These are phyloP conservation scores for Sesia bembeciformis DNA, from an alignment of 2,888 invertebrate species.

Conservation along the genomic window DNA sequence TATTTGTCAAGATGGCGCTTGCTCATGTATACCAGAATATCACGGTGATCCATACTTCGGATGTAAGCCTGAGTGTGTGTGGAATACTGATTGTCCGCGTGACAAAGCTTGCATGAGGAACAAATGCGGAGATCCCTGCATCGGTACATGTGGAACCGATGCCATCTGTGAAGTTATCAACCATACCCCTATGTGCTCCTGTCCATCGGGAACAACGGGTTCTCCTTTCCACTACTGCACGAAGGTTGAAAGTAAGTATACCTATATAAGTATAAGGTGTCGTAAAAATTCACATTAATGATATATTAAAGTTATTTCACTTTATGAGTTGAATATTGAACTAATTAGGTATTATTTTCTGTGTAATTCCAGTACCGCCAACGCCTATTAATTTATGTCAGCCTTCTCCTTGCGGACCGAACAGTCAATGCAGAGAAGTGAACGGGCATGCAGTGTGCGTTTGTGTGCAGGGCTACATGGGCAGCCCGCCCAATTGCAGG, in stretches of 20 bases:
- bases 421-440: conserved; percentile 80
- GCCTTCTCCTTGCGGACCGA: conserved; percentile 78
- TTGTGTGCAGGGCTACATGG: conserved; percentile 79
- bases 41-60: conserved; percentile 82
- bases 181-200: conserved; percentile 80
- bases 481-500: conserved; percentile 82
- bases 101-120: conserved; percentile 82
- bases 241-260: conserved; percentile 37
- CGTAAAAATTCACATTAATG: not conserved
- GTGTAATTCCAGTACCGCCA: conserved; percentile 30
- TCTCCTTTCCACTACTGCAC: conserved; percentile 77
- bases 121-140: conserved; percentile 84
- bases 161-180: conserved; percentile 77
- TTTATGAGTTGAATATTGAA: not conserved
- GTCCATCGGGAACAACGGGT: conserved; percentile 77
- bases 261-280: not conserved
- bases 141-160: conserved; percentile 78
- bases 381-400: conserved; percentile 39
- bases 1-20: conserved; percentile 77
- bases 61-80: conserved; percentile 86
- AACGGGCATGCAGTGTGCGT: conserved; percentile 82
- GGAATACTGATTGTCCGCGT: conserved; percentile 81
- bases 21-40: conserved; percentile 81
- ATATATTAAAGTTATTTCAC: not conserved
- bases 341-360: not conserved